These are phyloP conservation scores for Conger conger DNA, from an alignment of 2,113 vertebrate species.

Conservation along the genomic window DNA sequence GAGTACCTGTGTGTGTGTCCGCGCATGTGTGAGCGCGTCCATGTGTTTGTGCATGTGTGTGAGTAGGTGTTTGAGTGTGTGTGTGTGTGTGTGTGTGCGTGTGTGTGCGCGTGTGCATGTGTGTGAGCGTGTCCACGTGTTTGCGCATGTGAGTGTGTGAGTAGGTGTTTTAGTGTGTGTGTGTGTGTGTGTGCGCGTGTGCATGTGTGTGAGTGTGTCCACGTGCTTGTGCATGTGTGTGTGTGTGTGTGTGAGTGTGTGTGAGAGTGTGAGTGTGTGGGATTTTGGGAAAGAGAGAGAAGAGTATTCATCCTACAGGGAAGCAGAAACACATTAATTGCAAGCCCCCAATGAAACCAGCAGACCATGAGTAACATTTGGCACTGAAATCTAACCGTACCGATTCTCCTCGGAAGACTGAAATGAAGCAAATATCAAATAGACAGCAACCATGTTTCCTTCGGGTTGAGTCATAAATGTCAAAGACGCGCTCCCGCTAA, in stretches of 20 bases:
- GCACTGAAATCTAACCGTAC: not conserved
- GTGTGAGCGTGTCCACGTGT: too few relatives aligned
- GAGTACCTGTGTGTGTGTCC: not conserved
- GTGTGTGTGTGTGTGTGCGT: slow-evolving; percentile 37
- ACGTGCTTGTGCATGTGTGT: not conserved
- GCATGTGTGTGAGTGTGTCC: too few relatives aligned
- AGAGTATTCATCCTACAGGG: not conserved
- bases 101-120: too few relatives aligned
- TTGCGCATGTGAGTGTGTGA: too few relatives aligned
- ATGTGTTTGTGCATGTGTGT: too few relatives aligned
- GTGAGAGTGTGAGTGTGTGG: not conserved
- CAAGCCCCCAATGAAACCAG: not conserved
- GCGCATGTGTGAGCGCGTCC: too few relatives aligned
- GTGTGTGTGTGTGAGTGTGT: not conserved
- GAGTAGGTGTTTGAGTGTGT: slow-evolving; percentile 33
- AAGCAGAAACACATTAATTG: not conserved
- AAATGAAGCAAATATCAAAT: not conserved
- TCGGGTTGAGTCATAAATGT: too few relatives aligned
- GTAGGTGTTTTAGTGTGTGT: too few relatives aligned
- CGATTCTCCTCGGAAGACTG: not conserved
- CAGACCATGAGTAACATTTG: not conserved
- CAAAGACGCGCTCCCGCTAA: too few relatives aligned
- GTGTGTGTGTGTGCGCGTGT: too few relatives aligned
- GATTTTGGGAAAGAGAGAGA: slow-evolving; percentile 24
- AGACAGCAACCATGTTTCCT: not conserved